Conservation (phyloP, 2,888 invertebrate genomes). For the Parnassius smintheus region DNA sequence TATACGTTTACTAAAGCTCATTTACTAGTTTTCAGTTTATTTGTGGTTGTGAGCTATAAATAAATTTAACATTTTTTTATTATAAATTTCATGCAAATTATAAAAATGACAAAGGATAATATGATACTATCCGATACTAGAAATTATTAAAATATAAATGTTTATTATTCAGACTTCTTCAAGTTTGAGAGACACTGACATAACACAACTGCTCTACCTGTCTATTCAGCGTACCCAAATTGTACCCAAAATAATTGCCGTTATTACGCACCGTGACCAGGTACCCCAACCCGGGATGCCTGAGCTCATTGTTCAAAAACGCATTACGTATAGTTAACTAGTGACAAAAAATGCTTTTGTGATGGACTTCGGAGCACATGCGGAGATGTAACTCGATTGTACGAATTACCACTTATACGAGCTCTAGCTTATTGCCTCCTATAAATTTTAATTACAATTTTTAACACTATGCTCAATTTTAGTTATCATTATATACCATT, state of each 20-base stretch:
- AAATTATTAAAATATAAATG: too few relatives aligned
- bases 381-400: conserved; percentile 4
- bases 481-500: too few relatives aligned
- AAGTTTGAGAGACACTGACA: conserved; percentile 50
- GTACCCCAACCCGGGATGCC: conserved; percentile 31
- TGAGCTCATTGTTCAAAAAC: conserved; percentile 24
- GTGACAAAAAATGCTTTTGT: conserved; percentile 20
- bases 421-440: conserved; percentile 3
- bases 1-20: too few relatives aligned
- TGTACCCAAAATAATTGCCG: conserved; percentile 71
- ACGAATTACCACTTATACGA: neutral
- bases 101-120: too few relatives aligned
- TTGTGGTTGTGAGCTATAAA: too few relatives aligned
- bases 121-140: too few relatives aligned
- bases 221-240: conserved; percentile 54
- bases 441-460: neutral
- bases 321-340: conserved; percentile 21
- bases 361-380: conserved; percentile 4
- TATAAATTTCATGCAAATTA: too few relatives aligned
- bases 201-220: conserved; percentile 56
- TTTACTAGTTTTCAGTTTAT: too few relatives aligned
- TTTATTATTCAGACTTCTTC: neutral
- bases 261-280: conserved; percentile 55
- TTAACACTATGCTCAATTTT: too few relatives aligned
- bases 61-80: too few relatives aligned